These are phyloP conservation scores for Hydractinia echinata DNA, from an alignment of 30 jellyfish, hydroid and myxozoan genomes.

Conservation along the genomic window DNA sequence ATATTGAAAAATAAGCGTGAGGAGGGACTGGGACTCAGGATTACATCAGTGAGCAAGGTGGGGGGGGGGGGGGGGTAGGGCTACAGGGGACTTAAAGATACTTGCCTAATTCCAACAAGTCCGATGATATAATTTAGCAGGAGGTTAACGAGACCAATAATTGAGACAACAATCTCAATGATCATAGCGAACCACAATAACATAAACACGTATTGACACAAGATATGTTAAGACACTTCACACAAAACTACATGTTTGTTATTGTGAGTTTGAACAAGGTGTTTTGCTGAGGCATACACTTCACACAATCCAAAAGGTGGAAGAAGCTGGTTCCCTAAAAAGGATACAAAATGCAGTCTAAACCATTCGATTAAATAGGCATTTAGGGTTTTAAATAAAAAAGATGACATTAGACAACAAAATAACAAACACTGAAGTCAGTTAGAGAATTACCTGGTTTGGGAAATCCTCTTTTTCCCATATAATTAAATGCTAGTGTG, in stretches of 20 bases:
- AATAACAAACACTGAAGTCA: no score
- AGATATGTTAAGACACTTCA: conserved; percentile 34
- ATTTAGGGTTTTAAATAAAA: no score
- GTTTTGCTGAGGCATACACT: conserved; percentile 36
- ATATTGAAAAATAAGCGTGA: no score
- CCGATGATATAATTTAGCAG: conserved; percentile 20
- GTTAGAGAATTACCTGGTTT: conserved; percentile 32
- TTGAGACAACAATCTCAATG: conserved; percentile 27
- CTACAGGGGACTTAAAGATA: background rate
- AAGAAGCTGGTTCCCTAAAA: conserved; percentile 30
- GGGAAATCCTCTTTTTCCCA: conserved; percentile 39
- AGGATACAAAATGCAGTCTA: no score
- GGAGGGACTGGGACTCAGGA: no score
- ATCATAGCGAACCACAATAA: conserved; percentile 35
- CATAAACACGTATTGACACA: conserved; percentile 24
- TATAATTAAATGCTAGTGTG: conserved; percentile 22
- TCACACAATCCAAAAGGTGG: conserved; percentile 49
- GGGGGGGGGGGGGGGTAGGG: no score
- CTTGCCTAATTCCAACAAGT: conserved; percentile 33
- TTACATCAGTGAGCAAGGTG: no score
- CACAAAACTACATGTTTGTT: conserved; percentile 7
- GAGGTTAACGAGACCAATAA: conserved; percentile 15
- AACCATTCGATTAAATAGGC: no score
- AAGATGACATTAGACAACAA: no score
- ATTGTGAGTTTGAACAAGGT: background rate